Base-by-base conservation (phyloP, 1,140 invertebrate genomes). In the Nasonia longicornis region DNA sequence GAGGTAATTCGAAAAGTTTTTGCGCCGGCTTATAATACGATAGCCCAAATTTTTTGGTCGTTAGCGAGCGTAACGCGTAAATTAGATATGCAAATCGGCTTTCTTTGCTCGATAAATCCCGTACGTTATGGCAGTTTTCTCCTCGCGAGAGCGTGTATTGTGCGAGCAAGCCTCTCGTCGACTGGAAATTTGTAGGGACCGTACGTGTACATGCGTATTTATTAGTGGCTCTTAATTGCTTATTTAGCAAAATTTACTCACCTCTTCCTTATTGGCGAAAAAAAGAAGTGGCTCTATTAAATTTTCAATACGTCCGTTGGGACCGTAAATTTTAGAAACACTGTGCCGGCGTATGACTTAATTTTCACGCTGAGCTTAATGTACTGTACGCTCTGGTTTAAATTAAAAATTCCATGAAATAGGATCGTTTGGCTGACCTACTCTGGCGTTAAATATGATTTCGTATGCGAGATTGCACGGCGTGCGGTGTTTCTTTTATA, bases 11-110 rank as follows among this genome's bases (percentile, higher is more conserved):
- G 64, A 29, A 29, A 12, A 29, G 26, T 66, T 66, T 26, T 66
- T 66, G 63, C 63, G 20, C 22, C 3, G 26, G 22, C 64, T 67
- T 67, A 29, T 26, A 11, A 31, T 29, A 67, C 26, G 11, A 58
- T 58, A 67, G 64, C 7, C 26, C 22, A 26, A 42, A 31, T 26
- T 42, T 38, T 42, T 71, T 38, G 12, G 10, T 38, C 16, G 69
- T 71, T 71, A 42, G 16, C 16, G 35, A n/a, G 31, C 69, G 26
- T 42, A 58, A 31, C 69, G 35, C 69, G 69, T 35, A 35, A 20
- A 71, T 71, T 71, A 42, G 11, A 71, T 42, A 71, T 71, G 69
- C 35, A 71, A 71, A 71, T 71, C 35, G 35, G 14, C 69, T 71
- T 71, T 71, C 69, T 42, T 71, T 71, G 35, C 16, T 4, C 69